Conservation (phyloP, 2,888 invertebrate species). For the Agriopis leucophaearia region DNA sequence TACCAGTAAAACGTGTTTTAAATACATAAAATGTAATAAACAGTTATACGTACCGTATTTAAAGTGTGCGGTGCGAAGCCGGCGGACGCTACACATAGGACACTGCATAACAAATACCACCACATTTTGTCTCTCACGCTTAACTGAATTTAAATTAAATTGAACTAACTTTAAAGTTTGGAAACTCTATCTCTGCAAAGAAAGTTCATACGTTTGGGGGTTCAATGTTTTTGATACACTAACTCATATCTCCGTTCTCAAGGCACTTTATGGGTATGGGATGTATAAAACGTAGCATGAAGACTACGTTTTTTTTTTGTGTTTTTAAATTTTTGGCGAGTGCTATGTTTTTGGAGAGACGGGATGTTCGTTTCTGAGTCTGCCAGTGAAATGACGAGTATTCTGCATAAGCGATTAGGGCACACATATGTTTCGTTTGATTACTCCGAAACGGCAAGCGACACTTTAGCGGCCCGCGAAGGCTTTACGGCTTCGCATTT, state of each 20-base stretch:
- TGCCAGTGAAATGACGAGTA: conserved; percentile 19
- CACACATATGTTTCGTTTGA: conserved; percentile 41
- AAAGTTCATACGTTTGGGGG: conserved; percentile 65
- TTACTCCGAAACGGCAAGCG: conserved; percentile 56
- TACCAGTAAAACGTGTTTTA: conserved; percentile 38
- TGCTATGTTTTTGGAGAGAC: not conserved
- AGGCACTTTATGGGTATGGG: conserved; percentile 69
- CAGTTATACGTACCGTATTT: conserved; percentile 63
- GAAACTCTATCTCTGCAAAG: conserved; percentile 48
- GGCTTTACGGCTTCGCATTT: conserved; percentile 74
- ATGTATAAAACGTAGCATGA: conserved; percentile 72
- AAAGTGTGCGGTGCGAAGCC: conserved; percentile 53
- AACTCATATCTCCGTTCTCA: conserved; percentile 74
- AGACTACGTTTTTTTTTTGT: conserved; percentile 23
- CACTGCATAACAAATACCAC: conserved; percentile 59
- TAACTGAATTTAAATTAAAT: conserved; percentile 13
- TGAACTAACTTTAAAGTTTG: conserved; percentile 9
- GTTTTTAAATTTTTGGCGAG: conserved; percentile 2
- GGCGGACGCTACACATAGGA: conserved; percentile 57
- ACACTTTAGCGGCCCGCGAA: conserved; percentile 71
- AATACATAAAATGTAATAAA: conserved; percentile 45
- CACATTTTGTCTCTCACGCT: conserved; percentile 57
- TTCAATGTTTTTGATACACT: conserved; percentile 78
- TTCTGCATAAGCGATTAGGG: conserved; percentile 47
- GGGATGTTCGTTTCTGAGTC: conserved; percentile 23